phyloP scores from a whole-genome alignment of 1,140 invertebrate species.

The Calosoma granatense region DNA sequence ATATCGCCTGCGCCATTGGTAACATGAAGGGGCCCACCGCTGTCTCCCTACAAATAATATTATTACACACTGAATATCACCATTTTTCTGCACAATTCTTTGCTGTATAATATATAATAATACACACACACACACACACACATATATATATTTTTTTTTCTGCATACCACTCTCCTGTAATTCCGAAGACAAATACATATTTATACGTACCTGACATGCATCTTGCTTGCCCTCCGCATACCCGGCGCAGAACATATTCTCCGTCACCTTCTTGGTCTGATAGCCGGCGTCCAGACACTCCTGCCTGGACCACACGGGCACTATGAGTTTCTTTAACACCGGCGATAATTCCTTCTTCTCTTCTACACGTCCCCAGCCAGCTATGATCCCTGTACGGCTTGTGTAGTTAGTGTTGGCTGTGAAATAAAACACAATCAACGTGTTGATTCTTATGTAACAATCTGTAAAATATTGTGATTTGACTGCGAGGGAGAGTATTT shows the following conservation, averaged over 20 bases:
- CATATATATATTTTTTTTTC: neutral
- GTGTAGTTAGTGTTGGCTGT: conserved; percentile 43
- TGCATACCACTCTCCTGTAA: conserved; percentile 16
- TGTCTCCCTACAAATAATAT: conserved; percentile 37
- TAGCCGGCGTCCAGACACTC: conserved; percentile 44
- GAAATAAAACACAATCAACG: conserved; percentile 21
- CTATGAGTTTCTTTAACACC: conserved; percentile 44
- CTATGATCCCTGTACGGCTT: conserved; percentile 52
- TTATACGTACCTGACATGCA: conserved; percentile 54
- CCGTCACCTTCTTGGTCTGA: conserved; percentile 45
- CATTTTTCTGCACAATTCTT: conserved; percentile 7
- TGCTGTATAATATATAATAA: neutral
- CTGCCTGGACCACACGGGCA: conserved; percentile 47
- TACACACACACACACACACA: conserved; percentile 6
- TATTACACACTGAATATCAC: conserved; percentile 12
- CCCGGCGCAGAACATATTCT: conserved; percentile 71
- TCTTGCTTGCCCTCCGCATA: conserved; percentile 57
- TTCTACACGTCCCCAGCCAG: conserved; percentile 64
- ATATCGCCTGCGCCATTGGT: conserved; percentile 33
- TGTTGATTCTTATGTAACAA: neutral
- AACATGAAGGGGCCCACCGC: conserved; percentile 43
- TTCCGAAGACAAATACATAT: neutral
- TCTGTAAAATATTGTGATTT: neutral
- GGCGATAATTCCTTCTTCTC: conserved; percentile 51
- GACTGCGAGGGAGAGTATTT: too few species aligned